Percentiles rank a stretch among this genome's conserved stretches.
Evolutionary conservation across 2,113 vertebrate species (phyloP).

Genomic region (Phyllopteryx taeniolatus): DNA sequence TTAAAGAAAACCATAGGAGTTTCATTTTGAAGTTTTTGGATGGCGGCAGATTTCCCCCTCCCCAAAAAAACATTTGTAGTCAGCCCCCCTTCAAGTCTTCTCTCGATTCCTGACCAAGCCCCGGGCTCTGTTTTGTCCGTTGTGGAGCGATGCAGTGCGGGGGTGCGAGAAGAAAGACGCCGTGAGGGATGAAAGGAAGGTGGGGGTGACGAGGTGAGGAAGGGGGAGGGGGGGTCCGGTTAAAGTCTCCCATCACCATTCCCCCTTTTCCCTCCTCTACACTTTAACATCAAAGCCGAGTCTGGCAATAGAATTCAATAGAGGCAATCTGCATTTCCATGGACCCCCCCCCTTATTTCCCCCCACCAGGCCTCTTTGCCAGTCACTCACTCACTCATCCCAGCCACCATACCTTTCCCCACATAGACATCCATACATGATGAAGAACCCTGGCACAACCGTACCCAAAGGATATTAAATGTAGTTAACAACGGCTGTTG

Average conservation of each 20-base stretch:
- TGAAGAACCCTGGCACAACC: not conserved
- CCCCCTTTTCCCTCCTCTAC: conserved; percentile 42
- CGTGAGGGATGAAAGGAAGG: conserved; percentile 32
- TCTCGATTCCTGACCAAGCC: conserved; percentile 10
- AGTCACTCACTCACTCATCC: conserved; percentile 31
- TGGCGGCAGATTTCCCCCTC: not conserved
- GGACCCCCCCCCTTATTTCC: conserved; percentile 34
- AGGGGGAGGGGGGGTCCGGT: conserved; percentile 29
- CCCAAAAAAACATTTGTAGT: not conserved
- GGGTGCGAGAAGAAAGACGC: conserved; percentile 27
- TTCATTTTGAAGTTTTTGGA: not conserved
- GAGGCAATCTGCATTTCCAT: conserved; percentile 75
- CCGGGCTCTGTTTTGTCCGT: conserved; percentile 57
- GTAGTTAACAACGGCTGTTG: too few relatives aligned
- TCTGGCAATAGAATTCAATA: conserved; percentile 65
- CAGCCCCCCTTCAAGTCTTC: not conserved
- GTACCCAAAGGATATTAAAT: not conserved
- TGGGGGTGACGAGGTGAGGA: conserved; percentile 14
- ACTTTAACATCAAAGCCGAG: conserved; percentile 69
- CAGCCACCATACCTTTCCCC: conserved; percentile 39
- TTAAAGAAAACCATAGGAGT: too few relatives aligned
- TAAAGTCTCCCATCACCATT: conserved; percentile 66
- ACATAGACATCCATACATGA: conserved; percentile 42
- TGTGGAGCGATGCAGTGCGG: conserved; percentile 37
- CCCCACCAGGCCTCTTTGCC: conserved; percentile 36